These are phyloP conservation scores for Chondrilla cf. caribensis DNA, from an alignment of 37 sponge, comb jelly and placozoan species.

Conservation along the genomic window DNA sequence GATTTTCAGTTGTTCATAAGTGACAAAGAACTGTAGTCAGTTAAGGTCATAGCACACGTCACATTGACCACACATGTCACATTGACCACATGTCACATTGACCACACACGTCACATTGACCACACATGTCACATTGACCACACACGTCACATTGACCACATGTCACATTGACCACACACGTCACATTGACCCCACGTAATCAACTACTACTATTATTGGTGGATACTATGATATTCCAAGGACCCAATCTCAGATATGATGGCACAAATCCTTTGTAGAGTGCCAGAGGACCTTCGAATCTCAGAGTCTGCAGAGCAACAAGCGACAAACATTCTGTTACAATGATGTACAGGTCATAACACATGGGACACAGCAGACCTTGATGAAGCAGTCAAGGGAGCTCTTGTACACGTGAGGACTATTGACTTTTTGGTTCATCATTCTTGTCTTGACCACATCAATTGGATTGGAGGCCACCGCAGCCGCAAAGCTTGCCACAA, in stretches of 20 bases:
- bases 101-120: too few relatives aligned
- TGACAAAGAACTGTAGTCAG: conserved; percentile 61
- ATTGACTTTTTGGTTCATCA: conserved; percentile 80
- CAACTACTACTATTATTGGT: neutral
- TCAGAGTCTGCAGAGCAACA: conserved; percentile 59
- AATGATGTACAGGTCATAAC: neutral
- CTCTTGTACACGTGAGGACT: conserved; percentile 51
- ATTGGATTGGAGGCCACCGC: conserved; percentile 83
- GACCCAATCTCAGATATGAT: conserved; percentile 82
- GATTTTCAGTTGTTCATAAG: conserved; percentile 57
- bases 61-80: neutral
- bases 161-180: neutral
- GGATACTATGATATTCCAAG: conserved; percentile 96
- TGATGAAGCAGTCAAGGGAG: conserved; percentile 67
- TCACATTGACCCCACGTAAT: too few relatives aligned
- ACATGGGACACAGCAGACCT: too few relatives aligned
- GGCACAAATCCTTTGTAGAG: conserved; percentile 91
- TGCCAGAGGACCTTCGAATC: conserved; percentile 74
- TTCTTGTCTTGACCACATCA: conserved; percentile 85
- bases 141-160: neutral
- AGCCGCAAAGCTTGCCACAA: conserved; percentile 62
- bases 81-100: neutral
- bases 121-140: neutral
- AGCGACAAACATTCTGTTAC: neutral
- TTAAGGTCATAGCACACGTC: neutral